Conservation (phyloP, 2,113 vertebrate species). For the Felis catus region DNA sequence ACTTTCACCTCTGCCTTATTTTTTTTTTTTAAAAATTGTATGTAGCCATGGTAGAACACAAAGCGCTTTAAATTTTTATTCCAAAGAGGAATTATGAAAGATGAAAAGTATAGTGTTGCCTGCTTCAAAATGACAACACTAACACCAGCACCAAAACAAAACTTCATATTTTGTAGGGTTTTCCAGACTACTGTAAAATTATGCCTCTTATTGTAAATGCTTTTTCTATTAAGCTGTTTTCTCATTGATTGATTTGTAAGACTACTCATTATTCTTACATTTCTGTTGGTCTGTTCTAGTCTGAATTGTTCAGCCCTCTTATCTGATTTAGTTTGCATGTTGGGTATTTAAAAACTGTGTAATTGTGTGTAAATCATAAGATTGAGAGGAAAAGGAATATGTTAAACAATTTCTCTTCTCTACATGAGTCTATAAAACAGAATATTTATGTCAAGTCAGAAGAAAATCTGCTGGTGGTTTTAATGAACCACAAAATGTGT, state of each 20-base stretch:
- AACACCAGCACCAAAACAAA: neutral
- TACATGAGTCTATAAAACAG: neutral
- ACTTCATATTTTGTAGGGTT: neutral
- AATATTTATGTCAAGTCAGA: constrained; percentile 47
- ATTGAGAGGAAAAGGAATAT: neutral
- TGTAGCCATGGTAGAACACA: neutral
- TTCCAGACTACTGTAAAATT: neutral
- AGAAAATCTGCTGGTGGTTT: constrained; percentile 50
- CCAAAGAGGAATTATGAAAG: constrained; percentile 24
- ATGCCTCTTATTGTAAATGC: neutral
- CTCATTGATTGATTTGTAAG: neutral
- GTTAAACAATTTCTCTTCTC: neutral
- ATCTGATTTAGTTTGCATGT: neutral
- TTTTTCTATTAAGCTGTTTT: neutral
- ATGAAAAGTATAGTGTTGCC: neutral
- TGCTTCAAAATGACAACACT: neutral
- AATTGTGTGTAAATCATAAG: rapidly evolving
- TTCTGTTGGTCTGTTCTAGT: neutral
- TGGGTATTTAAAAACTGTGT: neutral
- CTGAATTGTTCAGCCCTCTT: neutral
- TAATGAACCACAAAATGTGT: constrained; percentile 14
- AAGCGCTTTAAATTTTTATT: constrained; percentile 13
- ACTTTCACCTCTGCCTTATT: constrained; percentile 58
- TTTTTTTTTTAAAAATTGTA: neutral
- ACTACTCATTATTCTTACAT: neutral